These are phyloP conservation scores for Ctenopoma multispine DNA, from an alignment of 2,797 vertebrate species.

Conservation along the genomic window DNA sequence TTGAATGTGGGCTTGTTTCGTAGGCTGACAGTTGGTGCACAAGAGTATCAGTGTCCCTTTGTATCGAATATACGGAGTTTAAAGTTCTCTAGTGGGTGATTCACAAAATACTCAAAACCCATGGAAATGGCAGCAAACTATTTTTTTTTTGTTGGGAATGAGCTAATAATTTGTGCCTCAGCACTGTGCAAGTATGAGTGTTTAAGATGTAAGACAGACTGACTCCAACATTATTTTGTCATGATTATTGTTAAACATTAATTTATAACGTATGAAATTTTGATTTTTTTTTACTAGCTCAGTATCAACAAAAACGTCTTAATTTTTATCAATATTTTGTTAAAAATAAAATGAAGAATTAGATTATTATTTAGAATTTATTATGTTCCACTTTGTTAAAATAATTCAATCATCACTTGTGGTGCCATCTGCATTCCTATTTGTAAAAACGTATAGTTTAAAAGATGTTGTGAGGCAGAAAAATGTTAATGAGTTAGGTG, in stretches of 20 bases:
- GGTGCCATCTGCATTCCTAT: neutral
- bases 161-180: neutral
- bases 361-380: too few species aligned
- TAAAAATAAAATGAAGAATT: too few species aligned
- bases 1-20: neutral
- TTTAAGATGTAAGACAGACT: too few species aligned
- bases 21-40: too few species aligned
- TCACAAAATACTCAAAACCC: neutral
- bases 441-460: neutral
- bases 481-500: conserved; percentile 7
- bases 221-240: neutral
- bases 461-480: neutral
- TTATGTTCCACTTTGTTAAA: too few species aligned
- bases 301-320: too few species aligned
- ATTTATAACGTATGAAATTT: too few species aligned
- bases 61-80: neutral
- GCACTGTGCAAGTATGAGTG: too few species aligned
- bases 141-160: neutral
- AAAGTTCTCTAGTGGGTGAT: neutral
- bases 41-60: neutral
- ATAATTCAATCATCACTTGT: neutral
- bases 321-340: too few species aligned
- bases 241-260: neutral
- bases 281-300: too few species aligned
- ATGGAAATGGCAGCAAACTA: neutral